Evolutionary conservation across 2,113 vertebrate genomes (phyloP), one percentile per base, ranked within the genome.

Genomic region (Nestor notabilis): DNA sequence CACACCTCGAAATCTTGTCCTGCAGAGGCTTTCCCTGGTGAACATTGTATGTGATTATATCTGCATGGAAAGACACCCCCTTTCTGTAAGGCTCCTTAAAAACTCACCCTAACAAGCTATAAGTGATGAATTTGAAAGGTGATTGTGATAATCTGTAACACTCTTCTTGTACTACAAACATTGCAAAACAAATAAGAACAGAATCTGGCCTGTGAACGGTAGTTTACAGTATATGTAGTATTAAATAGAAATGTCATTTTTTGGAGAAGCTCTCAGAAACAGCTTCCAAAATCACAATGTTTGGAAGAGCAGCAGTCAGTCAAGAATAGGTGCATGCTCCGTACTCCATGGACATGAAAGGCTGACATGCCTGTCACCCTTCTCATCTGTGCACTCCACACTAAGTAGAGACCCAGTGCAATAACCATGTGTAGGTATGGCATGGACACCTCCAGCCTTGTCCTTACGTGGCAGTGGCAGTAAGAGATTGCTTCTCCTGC

Each of bases 121-220:
- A 89, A 11, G 46, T 71, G 80, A 64, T 93, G 87, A 82, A 85
- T 89, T 64, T 75, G 31, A 77, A 95, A 96, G 87, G 47, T 83
- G 86, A 77, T 95, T 92, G 86, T 86, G 37, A 13, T 88, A 80
- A 95, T 94, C 89, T 89, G 31, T 77, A 44, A 63, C 17, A 27
- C 50, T 74, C 41, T 72, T 95, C 70, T 68, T 55, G 70, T 18
- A 39, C 69, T 92, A 50, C 43, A 87, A 79, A 65, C 60, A 18
- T 41, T 81, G 68, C 83, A 89, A 94, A 75, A 69, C 58, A 88
- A 90, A 77, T 25, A 46, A 56, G 71, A 88, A 49, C 39, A 88
- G 78, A 85, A 61, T 63, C n/a, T 58, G 24, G n/a, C 7, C 9
- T 44, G 58, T 2, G 3, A 61, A 39, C 8, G 83, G 35, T 78